phyloP scores from a whole-genome alignment of 2,888 invertebrate genomes.

The Papilio demoleus region DNA sequence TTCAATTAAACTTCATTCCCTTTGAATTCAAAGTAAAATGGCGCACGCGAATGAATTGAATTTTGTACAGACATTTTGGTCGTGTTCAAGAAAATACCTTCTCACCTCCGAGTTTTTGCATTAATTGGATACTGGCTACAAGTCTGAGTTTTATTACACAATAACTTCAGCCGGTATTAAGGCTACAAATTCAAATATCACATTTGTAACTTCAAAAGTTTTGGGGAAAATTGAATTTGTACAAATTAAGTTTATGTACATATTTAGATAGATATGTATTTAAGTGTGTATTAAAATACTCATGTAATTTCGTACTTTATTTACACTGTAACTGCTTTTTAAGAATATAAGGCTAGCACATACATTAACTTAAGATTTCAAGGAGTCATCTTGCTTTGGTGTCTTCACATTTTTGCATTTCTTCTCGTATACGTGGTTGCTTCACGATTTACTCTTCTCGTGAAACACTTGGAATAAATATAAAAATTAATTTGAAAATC shows the following conservation, averaged over 20 bases:
- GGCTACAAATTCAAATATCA: conserved; percentile 3
- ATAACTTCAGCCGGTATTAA: background rate
- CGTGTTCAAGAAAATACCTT: conserved; percentile 13
- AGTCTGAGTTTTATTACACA: conserved; percentile 11
- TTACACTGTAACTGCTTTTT: too few species aligned
- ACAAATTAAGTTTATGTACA: background rate
- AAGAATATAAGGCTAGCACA: too few species aligned
- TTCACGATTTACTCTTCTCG: too few species aligned
- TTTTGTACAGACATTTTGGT: conserved; percentile 20
- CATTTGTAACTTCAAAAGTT: background rate
- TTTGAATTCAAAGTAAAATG: conserved; percentile 31
- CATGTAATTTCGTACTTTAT: too few species aligned
- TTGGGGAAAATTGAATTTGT: background rate
- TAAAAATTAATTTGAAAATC: too few species aligned
- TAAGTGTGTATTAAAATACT: too few species aligned
- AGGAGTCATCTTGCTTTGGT: too few species aligned
- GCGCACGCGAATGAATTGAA: conserved; percentile 20
- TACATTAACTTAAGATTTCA: too few species aligned
- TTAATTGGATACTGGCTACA: conserved; percentile 20
- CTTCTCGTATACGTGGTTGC: too few species aligned
- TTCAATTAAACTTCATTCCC: conserved; percentile 24
- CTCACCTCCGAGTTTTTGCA: conserved; percentile 16
- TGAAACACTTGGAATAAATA: too few species aligned
- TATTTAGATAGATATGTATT: too few species aligned
- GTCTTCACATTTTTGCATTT: too few species aligned